Base-by-base conservation (phyloP, 2,113 vertebrate genomes). In the Lophura nycthemera region DNA sequence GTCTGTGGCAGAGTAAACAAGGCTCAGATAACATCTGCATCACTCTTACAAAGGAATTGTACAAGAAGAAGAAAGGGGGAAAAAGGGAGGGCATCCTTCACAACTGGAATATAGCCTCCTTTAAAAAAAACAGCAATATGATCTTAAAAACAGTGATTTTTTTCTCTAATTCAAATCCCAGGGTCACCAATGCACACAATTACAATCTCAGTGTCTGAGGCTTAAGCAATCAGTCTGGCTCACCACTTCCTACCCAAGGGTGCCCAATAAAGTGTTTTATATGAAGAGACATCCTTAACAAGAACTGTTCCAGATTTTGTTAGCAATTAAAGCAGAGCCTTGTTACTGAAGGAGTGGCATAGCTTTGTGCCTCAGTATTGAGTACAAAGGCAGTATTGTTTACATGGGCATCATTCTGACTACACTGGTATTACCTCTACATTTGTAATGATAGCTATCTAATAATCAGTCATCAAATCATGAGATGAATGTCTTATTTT, bases 211-310 rank as follows among this genome's bases (percentile, higher is more conserved):
- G 88, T 66, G 74, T 80, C 92, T 91, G 80, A 86, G 86, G 86
- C 74, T 96, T 93, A 97, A 93, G 87, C 82, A 95, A 95, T 91
- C 93, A 84, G 82, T 77, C 94, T 89, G 91, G 91, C 91, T 97
- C 86, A 93, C 92, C 94, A 92, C 96, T 95, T 93, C 92, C 93
- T 94, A 94, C 88, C 94, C 94, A 80, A 91, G 84, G 96, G 90
- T 96, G 86, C 92, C 93, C 88, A 96, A 92, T 97, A 96, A 97
- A 97, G 93, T 42, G 32, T 93, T 97, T 97, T 96, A 97, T 92
- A 48, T 34, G 90, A 92, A 91, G 92, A 69, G 85, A 96, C 91
- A 96, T 95, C 90, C 94, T 96, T 95, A 82, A 60, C 76, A 86
- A 96, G 91, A 89, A 82, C 66, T 89, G 93, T 96, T 83, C 75